phyloP scores from a whole-genome alignment of 1,140 invertebrate genomes.

The Archegozetes longisetosus region DNA sequence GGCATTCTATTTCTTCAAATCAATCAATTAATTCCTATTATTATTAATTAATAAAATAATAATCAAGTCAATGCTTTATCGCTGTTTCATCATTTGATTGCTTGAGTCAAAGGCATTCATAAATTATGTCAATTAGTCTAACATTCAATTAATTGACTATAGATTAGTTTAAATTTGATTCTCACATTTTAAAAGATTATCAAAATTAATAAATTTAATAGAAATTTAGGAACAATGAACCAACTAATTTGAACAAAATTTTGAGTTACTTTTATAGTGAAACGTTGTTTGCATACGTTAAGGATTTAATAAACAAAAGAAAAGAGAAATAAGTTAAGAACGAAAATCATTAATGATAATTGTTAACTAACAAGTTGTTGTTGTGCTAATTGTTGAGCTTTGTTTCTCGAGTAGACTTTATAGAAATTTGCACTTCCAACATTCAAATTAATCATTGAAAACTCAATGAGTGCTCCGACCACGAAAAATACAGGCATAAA shows the following conservation, averaged over 20 bases:
- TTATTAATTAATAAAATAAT: neutral
- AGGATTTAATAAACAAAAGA: neutral
- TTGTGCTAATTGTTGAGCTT: neutral
- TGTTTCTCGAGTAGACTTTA: neutral
- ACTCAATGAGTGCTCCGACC: neutral
- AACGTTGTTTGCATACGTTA: neutral
- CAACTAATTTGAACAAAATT: no score
- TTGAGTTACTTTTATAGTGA: neutral
- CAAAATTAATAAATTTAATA: neutral
- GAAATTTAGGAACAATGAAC: neutral
- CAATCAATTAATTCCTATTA: neutral
- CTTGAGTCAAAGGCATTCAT: neutral
- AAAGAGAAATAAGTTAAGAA: neutral
- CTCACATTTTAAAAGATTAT: neutral
- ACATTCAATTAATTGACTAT: neutral
- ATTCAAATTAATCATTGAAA: conserved; percentile 5
- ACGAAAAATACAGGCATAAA: conserved; percentile 11
- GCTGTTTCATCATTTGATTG: neutral
- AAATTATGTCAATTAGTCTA: neutral
- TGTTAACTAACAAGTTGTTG: no score
- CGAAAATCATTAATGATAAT: neutral
- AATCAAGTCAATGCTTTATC: neutral
- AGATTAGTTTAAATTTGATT: neutral
- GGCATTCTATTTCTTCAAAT: neutral
- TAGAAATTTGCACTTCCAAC: conserved; percentile 3